Evolutionary conservation across 2,888 invertebrate genomes (phyloP).

Genomic region (Pseudolycoriella hygida): DNA sequence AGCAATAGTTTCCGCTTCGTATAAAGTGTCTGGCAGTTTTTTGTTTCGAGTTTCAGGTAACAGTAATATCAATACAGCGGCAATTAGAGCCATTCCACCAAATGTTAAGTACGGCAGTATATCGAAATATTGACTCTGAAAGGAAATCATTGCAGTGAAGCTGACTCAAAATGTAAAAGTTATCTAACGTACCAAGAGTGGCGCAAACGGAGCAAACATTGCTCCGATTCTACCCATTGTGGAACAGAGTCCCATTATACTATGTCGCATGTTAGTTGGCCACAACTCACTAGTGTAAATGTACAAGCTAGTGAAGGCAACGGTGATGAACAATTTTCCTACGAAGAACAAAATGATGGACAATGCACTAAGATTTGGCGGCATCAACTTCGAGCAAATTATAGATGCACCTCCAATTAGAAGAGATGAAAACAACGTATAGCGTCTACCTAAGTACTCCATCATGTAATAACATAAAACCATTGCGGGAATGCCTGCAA

Average conservation of each 20-base stretch:
- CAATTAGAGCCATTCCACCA: slow-evolving; percentile 31
- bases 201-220: slow-evolving; percentile 43
- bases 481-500: slow-evolving; percentile 48
- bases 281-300: slow-evolving; percentile 44
- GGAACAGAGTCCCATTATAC: slow-evolving; percentile 40
- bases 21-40: slow-evolving; percentile 36
- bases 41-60: slow-evolving; percentile 41
- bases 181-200: slow-evolving; percentile 32
- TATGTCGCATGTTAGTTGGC: slow-evolving; percentile 39
- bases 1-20: slow-evolving; percentile 34
- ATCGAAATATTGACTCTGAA: slow-evolving; percentile 26
- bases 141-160: background rate
- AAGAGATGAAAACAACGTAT: slow-evolving; percentile 36
- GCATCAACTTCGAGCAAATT: slow-evolving; percentile 21
- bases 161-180: background rate
- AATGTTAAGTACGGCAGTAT: slow-evolving; percentile 25
- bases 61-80: slow-evolving; percentile 33
- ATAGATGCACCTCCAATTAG: slow-evolving; percentile 31
- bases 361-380: slow-evolving; percentile 12
- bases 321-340: slow-evolving; percentile 40
- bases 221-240: slow-evolving; percentile 43
- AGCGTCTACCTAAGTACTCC: slow-evolving; percentile 39
- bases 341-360: slow-evolving; percentile 31
- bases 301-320: slow-evolving; percentile 40
- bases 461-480: slow-evolving; percentile 37